These are phyloP conservation scores for Mesoclemmys tuberculata DNA, from an alignment of 2,113 vertebrate genomes.

Conservation along the genomic window DNA sequence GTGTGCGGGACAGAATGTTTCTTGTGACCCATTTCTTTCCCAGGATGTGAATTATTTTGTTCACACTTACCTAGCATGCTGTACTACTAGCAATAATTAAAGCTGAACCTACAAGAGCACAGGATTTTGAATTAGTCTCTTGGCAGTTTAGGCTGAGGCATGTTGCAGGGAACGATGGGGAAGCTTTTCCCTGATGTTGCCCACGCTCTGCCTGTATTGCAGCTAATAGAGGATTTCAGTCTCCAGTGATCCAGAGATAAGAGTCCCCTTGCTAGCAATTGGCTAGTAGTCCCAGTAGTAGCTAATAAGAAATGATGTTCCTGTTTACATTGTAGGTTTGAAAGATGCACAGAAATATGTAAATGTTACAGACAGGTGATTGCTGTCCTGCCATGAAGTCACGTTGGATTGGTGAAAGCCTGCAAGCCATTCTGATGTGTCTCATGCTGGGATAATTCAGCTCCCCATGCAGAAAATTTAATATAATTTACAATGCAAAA, in stretches of 20 bases:
- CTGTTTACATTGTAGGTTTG: background rate
- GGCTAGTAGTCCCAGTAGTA: background rate
- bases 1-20: constrained; percentile 52
- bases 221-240: constrained; percentile 20
- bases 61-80: constrained; percentile 62
- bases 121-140: constrained; percentile 10
- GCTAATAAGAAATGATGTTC: background rate
- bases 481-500: background rate
- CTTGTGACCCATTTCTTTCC: constrained; percentile 64
- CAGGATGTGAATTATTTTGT: constrained; percentile 57
- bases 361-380: fast-evolving
- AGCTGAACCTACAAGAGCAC: constrained; percentile 41
- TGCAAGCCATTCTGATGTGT: background rate
- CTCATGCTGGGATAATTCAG: background rate
- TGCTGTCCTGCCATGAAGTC: background rate
- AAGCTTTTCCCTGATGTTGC: background rate
- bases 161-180: background rate
- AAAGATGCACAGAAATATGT: background rate
- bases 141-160: background rate
- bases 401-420: background rate
- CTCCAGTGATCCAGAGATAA: background rate
- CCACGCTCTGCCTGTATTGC: background rate
- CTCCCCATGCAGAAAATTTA: background rate
- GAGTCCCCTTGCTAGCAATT: constrained; percentile 14
- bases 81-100: constrained; percentile 61